phyloP scores from a whole-genome alignment of 2,888 invertebrate genomes.

The Bedellia somnulentella region DNA sequence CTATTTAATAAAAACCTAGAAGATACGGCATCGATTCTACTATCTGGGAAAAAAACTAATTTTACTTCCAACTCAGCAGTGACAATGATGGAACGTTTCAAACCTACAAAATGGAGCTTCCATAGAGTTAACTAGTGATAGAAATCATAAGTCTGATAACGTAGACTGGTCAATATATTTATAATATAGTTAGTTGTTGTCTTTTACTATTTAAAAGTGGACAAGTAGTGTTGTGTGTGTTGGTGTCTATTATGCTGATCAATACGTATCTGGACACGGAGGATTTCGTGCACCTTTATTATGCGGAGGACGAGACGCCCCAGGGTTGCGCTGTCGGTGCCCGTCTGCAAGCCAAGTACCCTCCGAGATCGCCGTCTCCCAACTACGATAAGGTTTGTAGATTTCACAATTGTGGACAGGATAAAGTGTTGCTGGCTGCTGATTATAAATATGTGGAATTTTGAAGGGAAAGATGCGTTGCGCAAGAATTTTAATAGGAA shows the following conservation, averaged over 20 bases:
- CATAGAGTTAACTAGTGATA: conserved; percentile 17
- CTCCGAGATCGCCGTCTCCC: conserved; percentile 41
- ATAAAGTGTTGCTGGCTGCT: too few relatives aligned
- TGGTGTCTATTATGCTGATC: conserved; percentile 59
- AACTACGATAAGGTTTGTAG: conserved; percentile 42
- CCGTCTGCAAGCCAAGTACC: conserved; percentile 47
- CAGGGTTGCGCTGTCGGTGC: conserved; percentile 52
- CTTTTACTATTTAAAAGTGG: conserved; percentile 1
- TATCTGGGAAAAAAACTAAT: too few relatives aligned
- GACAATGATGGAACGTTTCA: conserved; percentile 38
- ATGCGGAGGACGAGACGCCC: conserved; percentile 43
- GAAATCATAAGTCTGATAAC: conserved; percentile 29
- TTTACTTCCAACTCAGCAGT: too few relatives aligned
- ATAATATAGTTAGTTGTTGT: conserved; percentile 24
- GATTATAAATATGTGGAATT: too few relatives aligned
- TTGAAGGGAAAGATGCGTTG: too few relatives aligned
- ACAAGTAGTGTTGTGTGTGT: conserved; percentile 2
- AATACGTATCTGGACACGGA: conserved; percentile 57
- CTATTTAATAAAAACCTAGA: too few relatives aligned
- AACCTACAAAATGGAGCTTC: conserved; percentile 29
- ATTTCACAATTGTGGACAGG: too few relatives aligned
- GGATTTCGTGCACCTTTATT: conserved; percentile 56
- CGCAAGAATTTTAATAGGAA: too few relatives aligned
- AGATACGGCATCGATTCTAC: too few relatives aligned
- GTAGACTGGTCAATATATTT: conserved; percentile 39